A percentile compares a stretch with the other conserved stretches of the same genome.
Conservation (phyloP, 2,888 invertebrate genomes). For the Drosophila borealis region DNA sequence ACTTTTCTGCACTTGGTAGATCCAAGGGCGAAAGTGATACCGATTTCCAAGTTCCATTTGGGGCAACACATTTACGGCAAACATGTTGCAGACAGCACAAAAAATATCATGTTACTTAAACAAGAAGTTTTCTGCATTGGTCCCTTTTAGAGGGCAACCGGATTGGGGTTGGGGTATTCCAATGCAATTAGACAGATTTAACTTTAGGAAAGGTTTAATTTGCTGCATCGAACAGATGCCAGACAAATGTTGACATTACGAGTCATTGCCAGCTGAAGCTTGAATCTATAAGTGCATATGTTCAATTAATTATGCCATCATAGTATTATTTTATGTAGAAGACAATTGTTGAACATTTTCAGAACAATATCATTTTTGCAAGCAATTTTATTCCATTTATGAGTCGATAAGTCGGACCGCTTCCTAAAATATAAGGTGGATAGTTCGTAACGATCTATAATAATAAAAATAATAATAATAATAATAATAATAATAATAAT, state of each 20-base stretch:
- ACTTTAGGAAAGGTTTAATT: slow-evolving; percentile 5
- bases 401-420: too few relatives aligned
- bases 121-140: slow-evolving; percentile 4
- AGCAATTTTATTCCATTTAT: too few relatives aligned
- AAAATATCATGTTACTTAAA: slow-evolving; percentile 62
- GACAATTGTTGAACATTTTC: too few relatives aligned
- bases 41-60: slow-evolving; percentile 5
- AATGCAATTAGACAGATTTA: slow-evolving; percentile 57
- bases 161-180: not conserved
- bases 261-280: not conserved
- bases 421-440: too few relatives aligned
- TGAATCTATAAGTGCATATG: not conserved
- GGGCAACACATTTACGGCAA: slow-evolving; percentile 31
- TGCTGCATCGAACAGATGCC: slow-evolving; percentile 7
- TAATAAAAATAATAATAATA: too few relatives aligned
- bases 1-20: slow-evolving; percentile 20
- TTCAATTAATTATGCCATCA: too few relatives aligned
- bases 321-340: too few relatives aligned
- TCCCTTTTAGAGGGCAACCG: not conserved
- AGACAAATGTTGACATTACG: not conserved
- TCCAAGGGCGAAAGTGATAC: slow-evolving; percentile 49
- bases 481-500: too few relatives aligned
- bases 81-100: slow-evolving; percentile 8
- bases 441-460: too few relatives aligned
- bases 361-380: too few relatives aligned